phyloP scores from a whole-genome alignment of 2,797 vertebrate genomes.

The Pagetopsis macropterus region DNA sequence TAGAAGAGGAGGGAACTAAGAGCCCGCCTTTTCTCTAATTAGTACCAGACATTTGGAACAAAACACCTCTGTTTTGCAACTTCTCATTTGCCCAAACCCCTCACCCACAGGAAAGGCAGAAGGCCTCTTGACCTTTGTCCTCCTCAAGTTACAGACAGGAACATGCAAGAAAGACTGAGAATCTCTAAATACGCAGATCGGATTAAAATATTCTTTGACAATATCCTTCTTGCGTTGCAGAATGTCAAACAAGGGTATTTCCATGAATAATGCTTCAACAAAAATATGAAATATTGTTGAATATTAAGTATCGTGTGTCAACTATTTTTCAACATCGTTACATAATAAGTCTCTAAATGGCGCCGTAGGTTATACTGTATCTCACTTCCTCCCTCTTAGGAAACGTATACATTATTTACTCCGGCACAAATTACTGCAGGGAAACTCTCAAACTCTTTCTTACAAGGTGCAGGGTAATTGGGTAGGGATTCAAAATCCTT shows the following conservation, averaged over 20 bases:
- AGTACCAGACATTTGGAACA: no score
- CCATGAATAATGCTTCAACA: constrained; percentile 16
- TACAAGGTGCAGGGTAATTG: not conserved
- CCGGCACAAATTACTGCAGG: constrained; percentile 11
- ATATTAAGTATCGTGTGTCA: not conserved
- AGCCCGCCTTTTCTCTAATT: no score
- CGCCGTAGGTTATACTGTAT: constrained; percentile 10
- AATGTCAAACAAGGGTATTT: constrained; percentile 10
- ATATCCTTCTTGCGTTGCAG: not conserved
- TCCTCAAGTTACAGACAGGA: no score
- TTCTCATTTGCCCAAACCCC: no score
- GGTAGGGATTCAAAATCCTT: constrained; percentile 12
- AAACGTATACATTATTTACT: constrained; percentile 24
- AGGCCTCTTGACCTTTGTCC: no score
- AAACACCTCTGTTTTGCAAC: no score
- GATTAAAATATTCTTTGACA: no score
- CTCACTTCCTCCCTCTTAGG: constrained; percentile 14
- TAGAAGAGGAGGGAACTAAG: no score
- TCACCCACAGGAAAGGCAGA: no score
- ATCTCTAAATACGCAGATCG: no score
- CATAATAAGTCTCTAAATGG: constrained; percentile 14
- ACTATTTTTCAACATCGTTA: not conserved
- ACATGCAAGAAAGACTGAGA: no score
- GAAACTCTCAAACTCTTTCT: constrained; percentile 14
- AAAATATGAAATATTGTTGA: constrained; percentile 23